Percentiles rank a stretch among this genome's conserved stretches.
Conservation (phyloP, 2,888 invertebrate genomes). For the Ligdia adustata region DNA sequence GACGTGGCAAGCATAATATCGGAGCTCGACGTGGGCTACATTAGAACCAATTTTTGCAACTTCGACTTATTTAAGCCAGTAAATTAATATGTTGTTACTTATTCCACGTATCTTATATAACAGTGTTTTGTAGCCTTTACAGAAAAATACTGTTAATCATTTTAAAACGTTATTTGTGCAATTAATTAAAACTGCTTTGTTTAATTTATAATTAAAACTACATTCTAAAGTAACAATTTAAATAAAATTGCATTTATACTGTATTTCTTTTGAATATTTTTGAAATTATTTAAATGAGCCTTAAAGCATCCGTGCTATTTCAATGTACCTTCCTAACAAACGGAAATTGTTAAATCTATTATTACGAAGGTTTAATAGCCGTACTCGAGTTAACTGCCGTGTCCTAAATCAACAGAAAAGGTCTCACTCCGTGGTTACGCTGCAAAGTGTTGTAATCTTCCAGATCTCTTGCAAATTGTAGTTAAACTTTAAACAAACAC, state of each 20-base stretch:
- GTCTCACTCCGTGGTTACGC: constrained; percentile 56
- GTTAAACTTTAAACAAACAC: constrained; percentile 72
- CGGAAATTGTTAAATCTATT: constrained; percentile 33
- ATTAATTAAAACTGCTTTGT: no score
- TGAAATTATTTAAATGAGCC: constrained; percentile 8
- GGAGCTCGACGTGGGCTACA: constrained; percentile 11
- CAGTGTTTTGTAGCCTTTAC: no score
- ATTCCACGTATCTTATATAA: no score
- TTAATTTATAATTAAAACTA: no score
- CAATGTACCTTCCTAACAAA: constrained; percentile 19
- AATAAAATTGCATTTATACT: no score
- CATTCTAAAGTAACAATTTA: no score
- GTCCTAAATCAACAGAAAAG: constrained; percentile 75
- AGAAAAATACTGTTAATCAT: no score
- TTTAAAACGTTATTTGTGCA: no score
- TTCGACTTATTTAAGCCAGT: not conserved
- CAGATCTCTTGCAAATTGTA: constrained; percentile 74
- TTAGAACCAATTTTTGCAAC: not conserved
- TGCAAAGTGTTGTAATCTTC: constrained; percentile 73
- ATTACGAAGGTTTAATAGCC: constrained; percentile 49
- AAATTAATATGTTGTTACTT: not conserved
- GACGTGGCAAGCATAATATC: constrained; percentile 68
- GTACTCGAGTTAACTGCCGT: constrained; percentile 60
- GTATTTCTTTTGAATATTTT: no score
- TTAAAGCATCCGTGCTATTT: constrained; percentile 10